Base-by-base conservation (phyloP, 2,113 vertebrate species). In the Hippocampus zosterae region DNA sequence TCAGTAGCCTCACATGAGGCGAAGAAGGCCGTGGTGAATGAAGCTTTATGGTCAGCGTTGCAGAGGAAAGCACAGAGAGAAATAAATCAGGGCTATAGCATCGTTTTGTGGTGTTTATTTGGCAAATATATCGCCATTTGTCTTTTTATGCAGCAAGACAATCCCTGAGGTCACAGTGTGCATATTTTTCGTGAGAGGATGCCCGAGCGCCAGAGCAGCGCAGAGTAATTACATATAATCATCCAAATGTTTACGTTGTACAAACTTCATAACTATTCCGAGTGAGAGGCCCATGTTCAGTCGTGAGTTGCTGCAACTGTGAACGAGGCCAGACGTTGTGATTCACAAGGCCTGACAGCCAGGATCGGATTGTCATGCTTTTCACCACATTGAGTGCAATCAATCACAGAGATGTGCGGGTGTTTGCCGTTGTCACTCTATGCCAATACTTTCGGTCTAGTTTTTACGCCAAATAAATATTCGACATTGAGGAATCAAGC, bases 161-260 rank as follows among this genome's bases (percentile, higher is more conserved):
- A 84, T 81, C 75, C 72, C 75, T 72, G 74, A 82, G 83, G 75
- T 80, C 67, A 71, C 62, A 41, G 68, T 68, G 72, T 73, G 46
- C 67, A 69, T 55, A 74, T 72, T 64, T 37, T 76, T 63, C 68
- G 70, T 61, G 75, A 81, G 73, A 81, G 76, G 70, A 78, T 79
- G 76, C 75, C 69, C 63, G 3, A 61, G 70, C 70, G 52, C 66
- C 56, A 65, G 40, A 61, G 69, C 75, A 80, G 72, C 81, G 67
- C 74, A 19, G 55, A 50, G 71, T 87, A 88, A 92, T 90, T 83
- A 87, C 70, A 84, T 89, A 79, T 84, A 90, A 91, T 89, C 85
- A 84, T 87, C 68, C 72, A 81, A 85, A 89, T 87, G 82, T 90
- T 90, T 90, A 83, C 80, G 74, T 85, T 83, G 78, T 83, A 85